Percentiles rank a stretch among this genome's conserved stretches.
These are phyloP conservation scores for Caenorhabditis brenneri DNA, from an alignment of 1,140 invertebrate genomes.

Conservation along the genomic window DNA sequence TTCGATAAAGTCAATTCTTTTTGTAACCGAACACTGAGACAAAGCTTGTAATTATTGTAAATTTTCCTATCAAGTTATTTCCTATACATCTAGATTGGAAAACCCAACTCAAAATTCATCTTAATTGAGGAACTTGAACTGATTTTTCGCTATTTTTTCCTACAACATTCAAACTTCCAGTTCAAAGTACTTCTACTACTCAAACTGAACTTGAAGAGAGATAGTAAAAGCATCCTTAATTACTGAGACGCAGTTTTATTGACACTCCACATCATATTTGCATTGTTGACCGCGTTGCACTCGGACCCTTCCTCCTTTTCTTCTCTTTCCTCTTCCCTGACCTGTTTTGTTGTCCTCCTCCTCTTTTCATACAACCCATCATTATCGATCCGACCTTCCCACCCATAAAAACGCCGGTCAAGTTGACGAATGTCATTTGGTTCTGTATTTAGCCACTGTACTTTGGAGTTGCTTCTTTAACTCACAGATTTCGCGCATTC, in stretches of 20 bases:
- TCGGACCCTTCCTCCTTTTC: constrained; percentile 1
- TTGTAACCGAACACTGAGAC: no score
- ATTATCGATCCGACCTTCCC: not conserved
- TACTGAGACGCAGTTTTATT: not conserved
- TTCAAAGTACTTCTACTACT: no score
- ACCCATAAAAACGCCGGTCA: not conserved
- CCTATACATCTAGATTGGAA: no score
- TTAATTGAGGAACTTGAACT: no score
- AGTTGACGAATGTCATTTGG: not conserved
- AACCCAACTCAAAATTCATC: no score
- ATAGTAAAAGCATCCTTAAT: not conserved
- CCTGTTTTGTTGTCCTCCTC: not conserved
- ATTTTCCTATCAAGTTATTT: no score
- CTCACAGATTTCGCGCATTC: not conserved
- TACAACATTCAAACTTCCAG: no score
- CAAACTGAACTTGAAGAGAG: no score
- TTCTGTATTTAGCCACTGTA: not conserved
- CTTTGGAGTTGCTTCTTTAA: not conserved
- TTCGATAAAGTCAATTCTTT: no score
- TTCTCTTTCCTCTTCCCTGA: not conserved
- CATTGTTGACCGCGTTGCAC: not conserved
- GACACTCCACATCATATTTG: not conserved
- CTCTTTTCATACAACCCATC: not conserved
- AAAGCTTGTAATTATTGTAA: no score
- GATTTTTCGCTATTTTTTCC: no score